Evolutionary conservation across 2,888 invertebrate genomes (phyloP), one percentile per base, ranked within the genome.

Genomic region (Amphipyra tragopoginis): DNA sequence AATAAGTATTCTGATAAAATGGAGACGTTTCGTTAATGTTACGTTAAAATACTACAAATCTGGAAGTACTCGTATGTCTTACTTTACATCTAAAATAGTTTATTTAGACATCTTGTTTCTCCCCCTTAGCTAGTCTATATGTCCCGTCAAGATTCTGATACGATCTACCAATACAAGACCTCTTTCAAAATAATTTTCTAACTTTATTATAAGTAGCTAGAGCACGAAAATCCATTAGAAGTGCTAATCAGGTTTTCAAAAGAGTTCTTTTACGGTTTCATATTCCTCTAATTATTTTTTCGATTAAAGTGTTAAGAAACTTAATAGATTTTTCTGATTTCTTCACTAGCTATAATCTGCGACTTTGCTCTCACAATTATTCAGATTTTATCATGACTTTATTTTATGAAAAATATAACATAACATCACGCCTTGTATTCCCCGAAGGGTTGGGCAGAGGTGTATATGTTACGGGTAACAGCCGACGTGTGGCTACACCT

Each of bases 241-340:
- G 49, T 56, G 55, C 36, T 69, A 72, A 73, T 69, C 34, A 72
- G 43, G 36, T 67, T 65, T 59, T 56, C 43, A 58, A 60, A 54
- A 54, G 47, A 61, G 51, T 53, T 56, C 11, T 49, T 56, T 42
- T 47, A 69, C 53, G 33, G 42, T 65, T 65, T 69, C 49, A 49
- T 53, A 49, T 14, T 52, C 8, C 44, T 38, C 45, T 55, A 58
- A 60, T 55, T 53, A 53, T 58, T 65, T 34, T 58, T 69, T 55
- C 40, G 34, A 50, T 68, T 56, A 50, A 47, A 50, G 42, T 50
- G 43, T 21, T 13, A 50, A 14, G 40, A n/a, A 26, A 47, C 34
- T 8, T 56, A 57, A 64, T 62, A 34, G 45, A 34, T 33, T 51
- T 45, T 52, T 40, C 10, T 34, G 48, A 11, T 36, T 44, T 34